Evolutionary conservation across 37 sponge, comb jelly and placozoan species (phyloP).

Genomic region (Geodia barretti): DNA sequence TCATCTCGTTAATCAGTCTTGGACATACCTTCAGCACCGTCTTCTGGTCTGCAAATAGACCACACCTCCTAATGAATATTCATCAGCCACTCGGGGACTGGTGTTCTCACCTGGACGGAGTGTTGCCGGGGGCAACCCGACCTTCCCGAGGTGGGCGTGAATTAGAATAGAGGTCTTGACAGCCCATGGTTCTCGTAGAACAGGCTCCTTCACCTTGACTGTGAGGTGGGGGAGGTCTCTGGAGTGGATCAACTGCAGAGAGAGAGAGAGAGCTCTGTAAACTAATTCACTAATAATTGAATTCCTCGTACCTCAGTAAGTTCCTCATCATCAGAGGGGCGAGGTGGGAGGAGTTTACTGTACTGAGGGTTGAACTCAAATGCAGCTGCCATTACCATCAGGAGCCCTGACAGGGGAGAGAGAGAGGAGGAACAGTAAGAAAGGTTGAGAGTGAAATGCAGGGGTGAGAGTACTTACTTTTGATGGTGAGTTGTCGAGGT

Average conservation of each 20-base stretch:
- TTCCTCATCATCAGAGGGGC: slow-evolving; percentile 52
- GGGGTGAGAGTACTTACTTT: slow-evolving; percentile 35
- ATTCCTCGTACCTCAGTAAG: slow-evolving; percentile 22
- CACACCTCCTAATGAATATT: no score
- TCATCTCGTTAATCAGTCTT: slow-evolving; percentile 69
- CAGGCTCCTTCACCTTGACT: slow-evolving; percentile 51
- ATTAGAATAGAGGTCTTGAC: slow-evolving; percentile 74
- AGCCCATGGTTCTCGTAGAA: slow-evolving; percentile 55
- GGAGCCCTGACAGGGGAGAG: slow-evolving; percentile 39
- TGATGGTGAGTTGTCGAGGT: slow-evolving; percentile 14
- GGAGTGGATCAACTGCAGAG: slow-evolving; percentile 12
- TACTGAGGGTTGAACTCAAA: slow-evolving; percentile 50
- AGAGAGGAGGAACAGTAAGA: neutral
- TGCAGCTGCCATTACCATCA: slow-evolving; percentile 46
- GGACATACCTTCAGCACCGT: slow-evolving; percentile 66
- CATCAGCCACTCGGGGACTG: no score
- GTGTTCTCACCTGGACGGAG: slow-evolving; percentile 33
- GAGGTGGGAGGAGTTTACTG: slow-evolving; percentile 3
- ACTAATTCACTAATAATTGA: neutral
- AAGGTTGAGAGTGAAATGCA: neutral
- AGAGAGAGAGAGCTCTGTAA: neutral
- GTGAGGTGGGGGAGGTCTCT: slow-evolving; percentile 50
- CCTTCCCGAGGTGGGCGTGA: slow-evolving; percentile 68
- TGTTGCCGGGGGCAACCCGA: slow-evolving; percentile 21
- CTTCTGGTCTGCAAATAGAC: slow-evolving; percentile 48